Evolutionary conservation across 1,140 invertebrate species (phyloP).

Genomic region (Bombyx mandarina): DNA sequence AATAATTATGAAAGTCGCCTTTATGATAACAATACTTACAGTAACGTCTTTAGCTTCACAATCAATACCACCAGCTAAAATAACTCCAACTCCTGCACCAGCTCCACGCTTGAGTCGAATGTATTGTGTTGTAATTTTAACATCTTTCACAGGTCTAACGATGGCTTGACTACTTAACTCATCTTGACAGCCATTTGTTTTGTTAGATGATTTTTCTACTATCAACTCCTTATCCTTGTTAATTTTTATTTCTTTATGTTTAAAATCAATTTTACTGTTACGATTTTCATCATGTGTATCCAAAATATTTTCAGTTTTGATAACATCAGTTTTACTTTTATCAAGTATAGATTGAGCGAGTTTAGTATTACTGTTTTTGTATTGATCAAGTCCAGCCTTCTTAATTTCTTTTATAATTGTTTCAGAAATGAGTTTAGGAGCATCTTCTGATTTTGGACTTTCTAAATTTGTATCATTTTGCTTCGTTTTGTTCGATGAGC

Average conservation of each 20-base stretch:
- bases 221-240: slow-evolving; percentile 1
- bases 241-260: not conserved
- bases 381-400: slow-evolving; percentile 34
- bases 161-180: slow-evolving; percentile 19
- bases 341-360: slow-evolving; percentile 1
- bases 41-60: slow-evolving; percentile 93
- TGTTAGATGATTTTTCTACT: slow-evolving; percentile 15
- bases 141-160: slow-evolving; percentile 14
- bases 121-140: slow-evolving; percentile 29
- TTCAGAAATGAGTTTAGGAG: slow-evolving; percentile 34
- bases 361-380: slow-evolving; percentile 17
- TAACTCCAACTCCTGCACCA: slow-evolving; percentile 87
- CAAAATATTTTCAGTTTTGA: slow-evolving; percentile 13
- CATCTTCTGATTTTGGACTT: slow-evolving; percentile 36
- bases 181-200: slow-evolving; percentile 11
- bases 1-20: too few species aligned
- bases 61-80: slow-evolving; percentile 88
- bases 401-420: slow-evolving; percentile 45
- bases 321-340: slow-evolving; percentile 14
- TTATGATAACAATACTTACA: slow-evolving; percentile 64
- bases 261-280: slow-evolving; percentile 6
- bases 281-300: slow-evolving; percentile 6
- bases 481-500: slow-evolving; percentile 49
- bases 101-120: slow-evolving; percentile 59
- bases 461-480: slow-evolving; percentile 35